These are phyloP conservation scores for Lordiphosa stackelbergi DNA, from an alignment of 1,140 invertebrate genomes.

Conservation along the genomic window DNA sequence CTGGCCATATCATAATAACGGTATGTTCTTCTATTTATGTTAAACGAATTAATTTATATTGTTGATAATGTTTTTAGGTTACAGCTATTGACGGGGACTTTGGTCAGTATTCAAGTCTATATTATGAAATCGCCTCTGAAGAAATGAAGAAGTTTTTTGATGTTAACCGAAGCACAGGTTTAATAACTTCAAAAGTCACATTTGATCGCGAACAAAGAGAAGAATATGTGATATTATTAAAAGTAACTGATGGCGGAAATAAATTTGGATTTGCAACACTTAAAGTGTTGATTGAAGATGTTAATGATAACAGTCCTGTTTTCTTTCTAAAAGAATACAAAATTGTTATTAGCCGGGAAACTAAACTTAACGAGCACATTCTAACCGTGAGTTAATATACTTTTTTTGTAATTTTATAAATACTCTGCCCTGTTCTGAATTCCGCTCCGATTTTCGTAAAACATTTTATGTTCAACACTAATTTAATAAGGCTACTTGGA, in stretches of 20 bases:
- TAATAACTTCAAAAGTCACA: constrained; percentile 85
- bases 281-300: constrained; percentile 87
- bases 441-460: too few species aligned
- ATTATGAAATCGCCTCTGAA: constrained; percentile 89
- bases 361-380: constrained; percentile 82
- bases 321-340: constrained; percentile 90
- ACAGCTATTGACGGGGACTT: constrained; percentile 89
- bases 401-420: too few species aligned
- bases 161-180: constrained; percentile 87
- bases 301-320: constrained; percentile 91
- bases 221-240: constrained; percentile 87
- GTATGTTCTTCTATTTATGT: constrained; percentile 15
- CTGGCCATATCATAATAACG: constrained; percentile 80
- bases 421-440: too few species aligned
- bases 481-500: too few species aligned
- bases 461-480: too few species aligned
- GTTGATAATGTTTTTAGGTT: constrained; percentile 77
- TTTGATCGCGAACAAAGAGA: constrained; percentile 88
- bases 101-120: constrained; percentile 87
- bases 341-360: constrained; percentile 83
- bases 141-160: constrained; percentile 86
- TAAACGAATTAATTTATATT: background rate
- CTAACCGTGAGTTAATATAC: constrained; percentile 79
- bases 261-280: constrained; percentile 88
- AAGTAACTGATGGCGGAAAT: constrained; percentile 91